phyloP scores from a whole-genome alignment of 2,797 vertebrate genomes.

The Gymnothorax reevesii region DNA sequence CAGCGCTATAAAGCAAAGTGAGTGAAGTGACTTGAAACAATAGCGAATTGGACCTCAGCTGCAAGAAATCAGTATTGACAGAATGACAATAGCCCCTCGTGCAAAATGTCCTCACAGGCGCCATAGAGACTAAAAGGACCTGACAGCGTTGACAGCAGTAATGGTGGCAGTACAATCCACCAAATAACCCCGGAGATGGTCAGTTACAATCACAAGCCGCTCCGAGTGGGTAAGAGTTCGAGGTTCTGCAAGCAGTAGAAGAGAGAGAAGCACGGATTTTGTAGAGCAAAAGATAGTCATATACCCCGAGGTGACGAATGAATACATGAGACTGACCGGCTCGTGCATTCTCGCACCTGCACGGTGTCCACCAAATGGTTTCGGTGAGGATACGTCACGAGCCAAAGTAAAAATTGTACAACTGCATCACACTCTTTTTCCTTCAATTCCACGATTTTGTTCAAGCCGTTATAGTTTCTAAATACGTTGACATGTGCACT shows the following conservation, averaged over 20 bases:
- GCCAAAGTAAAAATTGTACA: background rate
- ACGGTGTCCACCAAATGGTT: background rate
- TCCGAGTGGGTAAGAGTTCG: background rate
- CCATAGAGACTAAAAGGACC: constrained; percentile 37
- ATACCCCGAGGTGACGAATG: background rate
- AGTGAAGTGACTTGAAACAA: background rate
- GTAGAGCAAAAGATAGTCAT: background rate
- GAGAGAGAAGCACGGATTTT: background rate
- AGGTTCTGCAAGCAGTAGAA: background rate
- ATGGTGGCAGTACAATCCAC: constrained; percentile 47
- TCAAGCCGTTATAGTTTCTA: background rate
- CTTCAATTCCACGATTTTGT: background rate
- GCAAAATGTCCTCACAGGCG: background rate
- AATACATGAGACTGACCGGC: background rate
- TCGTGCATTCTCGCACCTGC: background rate
- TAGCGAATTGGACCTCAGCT: background rate
- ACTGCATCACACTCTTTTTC: background rate
- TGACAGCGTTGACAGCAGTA: constrained; percentile 49
- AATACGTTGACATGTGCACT: background rate
- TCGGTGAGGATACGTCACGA: background rate
- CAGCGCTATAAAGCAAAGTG: too few relatives aligned
- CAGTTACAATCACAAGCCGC: background rate
- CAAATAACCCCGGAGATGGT: background rate
- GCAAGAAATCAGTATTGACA: background rate
- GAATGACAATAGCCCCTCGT: background rate